Evolutionary conservation across 2,797 vertebrate species (phyloP).

Genomic region (Chrysocyon brachyurus): DNA sequence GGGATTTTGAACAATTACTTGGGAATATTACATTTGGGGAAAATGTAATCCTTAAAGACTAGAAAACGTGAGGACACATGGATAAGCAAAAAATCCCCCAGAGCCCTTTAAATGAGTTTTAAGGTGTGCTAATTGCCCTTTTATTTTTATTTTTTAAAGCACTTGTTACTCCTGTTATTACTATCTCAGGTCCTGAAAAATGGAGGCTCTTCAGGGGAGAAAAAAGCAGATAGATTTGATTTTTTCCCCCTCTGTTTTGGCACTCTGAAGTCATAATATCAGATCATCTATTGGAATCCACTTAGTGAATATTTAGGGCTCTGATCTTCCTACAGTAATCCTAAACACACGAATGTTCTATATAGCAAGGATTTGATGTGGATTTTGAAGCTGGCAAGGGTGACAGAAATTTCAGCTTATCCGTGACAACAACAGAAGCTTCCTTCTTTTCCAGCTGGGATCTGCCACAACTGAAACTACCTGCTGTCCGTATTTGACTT

Average conservation of each 20-base stretch:
- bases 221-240: not conserved
- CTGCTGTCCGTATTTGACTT: slow-evolving; percentile 67
- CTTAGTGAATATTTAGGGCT: slow-evolving; percentile 65
- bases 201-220: not conserved
- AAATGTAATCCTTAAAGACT: not conserved
- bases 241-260: not conserved
- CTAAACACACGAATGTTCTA: slow-evolving; percentile 45
- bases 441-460: slow-evolving; percentile 38
- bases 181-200: not conserved
- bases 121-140: not conserved
- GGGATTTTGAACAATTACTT: not conserved
- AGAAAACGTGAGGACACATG: not conserved
- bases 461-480: slow-evolving; percentile 52
- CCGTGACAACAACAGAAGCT: slow-evolving; percentile 38
- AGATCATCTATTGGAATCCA: slow-evolving; percentile 57
- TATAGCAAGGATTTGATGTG: slow-evolving; percentile 41
- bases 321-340: slow-evolving; percentile 50
- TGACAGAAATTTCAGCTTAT: slow-evolving; percentile 66
- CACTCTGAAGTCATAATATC: slow-evolving; percentile 3
- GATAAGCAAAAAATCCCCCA: not conserved
- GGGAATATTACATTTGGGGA: not conserved
- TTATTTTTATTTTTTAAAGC: not conserved
- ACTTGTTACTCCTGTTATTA: not conserved
- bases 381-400: slow-evolving; percentile 49
- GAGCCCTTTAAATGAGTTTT: not conserved